These are phyloP conservation scores for Drosophila birchii DNA, from an alignment of 2,888 invertebrate species.

Conservation along the genomic window DNA sequence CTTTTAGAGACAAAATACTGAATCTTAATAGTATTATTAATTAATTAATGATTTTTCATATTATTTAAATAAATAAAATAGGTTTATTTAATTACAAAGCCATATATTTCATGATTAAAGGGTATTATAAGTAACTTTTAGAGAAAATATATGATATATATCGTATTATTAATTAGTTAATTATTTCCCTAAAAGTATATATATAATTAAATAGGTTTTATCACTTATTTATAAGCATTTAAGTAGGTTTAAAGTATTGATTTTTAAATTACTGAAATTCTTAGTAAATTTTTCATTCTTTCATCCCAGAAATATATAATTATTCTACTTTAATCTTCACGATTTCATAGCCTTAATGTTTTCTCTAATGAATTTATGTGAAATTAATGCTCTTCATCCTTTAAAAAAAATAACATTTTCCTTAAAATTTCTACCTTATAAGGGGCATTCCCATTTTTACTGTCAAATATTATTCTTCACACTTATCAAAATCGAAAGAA, in stretches of 20 bases:
- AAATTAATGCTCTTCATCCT: neutral
- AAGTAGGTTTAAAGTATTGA: neutral
- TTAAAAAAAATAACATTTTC: neutral
- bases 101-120: too few species aligned
- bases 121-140: too few species aligned
- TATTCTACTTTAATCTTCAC: neutral
- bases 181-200: too few species aligned
- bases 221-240: neutral
- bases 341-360: neutral
- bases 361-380: neutral
- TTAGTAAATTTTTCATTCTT: too few species aligned
- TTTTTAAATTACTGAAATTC: neutral
- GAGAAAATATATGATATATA: too few species aligned
- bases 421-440: too few species aligned
- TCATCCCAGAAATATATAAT: neutral
- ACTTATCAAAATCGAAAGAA: conserved; percentile 25
- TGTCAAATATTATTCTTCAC: neutral
- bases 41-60: too few species aligned
- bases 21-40: too few species aligned
- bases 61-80: too few species aligned
- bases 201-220: neutral
- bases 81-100: too few species aligned
- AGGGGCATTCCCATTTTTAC: neutral
- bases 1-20: too few species aligned
- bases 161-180: neutral